Base-by-base conservation (phyloP, 53 echinoderm and acorn worm genomes). In the Zoroaster sp. region DNA sequence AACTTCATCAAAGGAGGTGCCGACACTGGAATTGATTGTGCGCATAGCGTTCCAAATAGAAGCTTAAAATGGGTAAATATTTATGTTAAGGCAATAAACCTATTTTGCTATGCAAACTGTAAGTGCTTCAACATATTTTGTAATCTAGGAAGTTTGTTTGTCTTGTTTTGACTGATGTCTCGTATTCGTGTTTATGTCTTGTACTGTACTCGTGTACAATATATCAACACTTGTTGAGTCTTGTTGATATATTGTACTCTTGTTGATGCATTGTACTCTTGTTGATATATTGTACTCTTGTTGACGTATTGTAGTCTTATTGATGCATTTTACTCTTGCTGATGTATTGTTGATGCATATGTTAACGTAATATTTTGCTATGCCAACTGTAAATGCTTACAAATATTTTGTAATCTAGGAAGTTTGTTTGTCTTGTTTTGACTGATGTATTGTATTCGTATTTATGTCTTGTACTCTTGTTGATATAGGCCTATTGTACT, bases 21-120 rank as follows among this genome's bases (percentile, higher is more conserved):
- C 78, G 78, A 78, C 78, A 59, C 38, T 51, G 21, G 51, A 18
- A 18, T 3, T 35, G 53, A 77, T 77, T 78, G 78, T 78, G 21
- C 23, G 7, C 28, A 8, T 21, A 59, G 63, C 28, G 63, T 59
- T 59, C 15, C 34, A 43, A 69, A 40, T 40, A 21, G 17, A 5
- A 46, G 5, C 49, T 34, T 17, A 28, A 76, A 76, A 76, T 6
- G 34, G 31, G 46, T 46, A 35, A 32, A 15, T 31, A 32, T 46
- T 5, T 76, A 49, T 76, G 76, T 15, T 76, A 76, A 47, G 76
- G 47, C 76, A 49, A 76, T 76, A 41, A 49, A 31, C 52, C 47
- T 15, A 59, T 28, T 44, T 59, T 21, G 11, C 63, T 59, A 28
- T n/a, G n/a, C n/a, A n/a, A n/a, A n/a, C 63, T 59, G 59, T 59